Base-by-base conservation (phyloP, 2,797 vertebrate species). In the Moxostoma hubbsi region DNA sequence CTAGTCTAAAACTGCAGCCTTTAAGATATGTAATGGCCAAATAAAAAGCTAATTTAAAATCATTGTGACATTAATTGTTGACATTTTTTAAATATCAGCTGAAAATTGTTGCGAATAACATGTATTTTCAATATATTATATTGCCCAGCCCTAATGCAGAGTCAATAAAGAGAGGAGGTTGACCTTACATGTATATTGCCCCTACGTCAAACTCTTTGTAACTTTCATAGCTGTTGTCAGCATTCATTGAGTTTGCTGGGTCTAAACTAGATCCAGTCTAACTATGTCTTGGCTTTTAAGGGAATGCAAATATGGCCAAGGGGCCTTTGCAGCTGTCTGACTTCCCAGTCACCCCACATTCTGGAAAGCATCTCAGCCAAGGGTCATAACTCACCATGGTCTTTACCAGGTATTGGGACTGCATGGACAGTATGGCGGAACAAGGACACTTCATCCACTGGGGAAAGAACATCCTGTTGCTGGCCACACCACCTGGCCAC, bases 401-500 rank as follows among this genome's bases (percentile, higher is more conserved):
- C 6, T 46, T 67, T 51, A 67, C 47, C 16, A 50, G 68, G 50
- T 64, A 49, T 45, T 65, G 68, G 36, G 46, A 64, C 13, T 15
- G 54, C 77, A 87, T 83, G 87, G 86, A 36, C 36, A 36, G 36
- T 36, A 36, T 36, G 36, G 36, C 4, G 36, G 36, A 36, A 87
- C 82, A 85, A 83, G 80, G 50, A 89, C 87, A 87, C 86, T 65
- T 72, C 86, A 87, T 89, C 87, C 92, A 0, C 4, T 62, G 89
- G 92, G 92, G 89, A 83, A 83, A 59, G 88, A 82, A 72, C 69
- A 61, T 91, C 36, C 36, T 82, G 89, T 82, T 70, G 7, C 8
- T 84, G 77, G 88, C 88, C 89, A 70, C 47, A 74, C 89, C 91
- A 93, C 93, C 93, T 94, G 94, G 92, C 78, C 75, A 68, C 64